Conservation (phyloP, 1,140 invertebrate genomes). For the Cyclina sinensis region DNA sequence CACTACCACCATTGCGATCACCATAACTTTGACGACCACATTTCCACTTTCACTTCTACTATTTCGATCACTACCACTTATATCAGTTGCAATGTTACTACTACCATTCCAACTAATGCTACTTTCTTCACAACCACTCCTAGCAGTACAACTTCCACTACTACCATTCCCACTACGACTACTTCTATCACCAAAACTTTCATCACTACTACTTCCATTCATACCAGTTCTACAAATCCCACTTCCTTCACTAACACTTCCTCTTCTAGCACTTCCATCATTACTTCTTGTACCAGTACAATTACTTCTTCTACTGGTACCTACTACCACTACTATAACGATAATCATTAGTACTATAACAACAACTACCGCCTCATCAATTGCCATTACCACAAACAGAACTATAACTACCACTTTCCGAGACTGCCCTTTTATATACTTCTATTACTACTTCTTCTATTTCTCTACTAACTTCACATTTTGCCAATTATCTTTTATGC, state of each 20-base stretch:
- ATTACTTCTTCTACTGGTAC: conserved; percentile 93
- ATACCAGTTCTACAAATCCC: conserved; percentile 87
- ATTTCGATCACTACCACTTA: conserved; percentile 87
- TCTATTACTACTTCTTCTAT: no score
- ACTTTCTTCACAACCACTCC: not conserved
- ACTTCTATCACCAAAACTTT: conserved; percentile 43
- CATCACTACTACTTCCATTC: conserved; percentile 56
- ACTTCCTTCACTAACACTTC: conserved; percentile 92
- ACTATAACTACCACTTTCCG: conserved; percentile 92
- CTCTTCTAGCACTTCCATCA: conserved; percentile 93
- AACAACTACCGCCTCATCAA: conserved; percentile 93
- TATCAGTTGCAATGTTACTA: conserved; percentile 90
- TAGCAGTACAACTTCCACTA: conserved; percentile 37
- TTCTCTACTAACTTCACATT: no score
- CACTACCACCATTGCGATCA: not conserved
- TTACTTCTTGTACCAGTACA: conserved; percentile 93
- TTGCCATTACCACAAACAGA: conserved; percentile 93
- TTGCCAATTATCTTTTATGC: no score
- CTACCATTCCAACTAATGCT: conserved; percentile 10
- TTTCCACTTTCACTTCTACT: not conserved
- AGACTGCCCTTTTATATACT: no score
- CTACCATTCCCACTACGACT: conserved; percentile 44
- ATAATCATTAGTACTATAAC: conserved; percentile 92
- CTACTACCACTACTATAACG: conserved; percentile 92
- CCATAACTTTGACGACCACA: no score